Conservation (phyloP, 2,113 vertebrate genomes). For the Quiscalus mexicanus region DNA sequence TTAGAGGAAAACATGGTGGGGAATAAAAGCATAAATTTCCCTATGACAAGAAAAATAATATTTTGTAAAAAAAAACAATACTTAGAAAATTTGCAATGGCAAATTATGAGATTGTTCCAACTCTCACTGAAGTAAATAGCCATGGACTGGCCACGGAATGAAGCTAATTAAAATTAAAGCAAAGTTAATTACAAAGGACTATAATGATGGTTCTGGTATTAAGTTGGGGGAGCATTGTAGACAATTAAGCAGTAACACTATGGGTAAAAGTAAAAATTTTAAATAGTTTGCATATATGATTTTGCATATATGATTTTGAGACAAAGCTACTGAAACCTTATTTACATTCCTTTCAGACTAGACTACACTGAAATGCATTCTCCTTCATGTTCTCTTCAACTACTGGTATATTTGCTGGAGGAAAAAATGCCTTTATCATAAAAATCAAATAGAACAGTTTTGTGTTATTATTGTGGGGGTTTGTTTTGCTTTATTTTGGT, state of each 20-base stretch:
- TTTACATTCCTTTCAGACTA: slow-evolving; percentile 2
- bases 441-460: neutral
- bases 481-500: neutral
- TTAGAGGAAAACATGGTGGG: neutral
- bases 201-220: neutral
- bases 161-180: slow-evolving; percentile 26
- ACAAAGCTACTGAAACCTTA: neutral
- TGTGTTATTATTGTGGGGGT: neutral
- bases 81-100: neutral
- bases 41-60: neutral
- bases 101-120: neutral
- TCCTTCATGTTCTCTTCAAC: neutral
- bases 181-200: slow-evolving; percentile 3
- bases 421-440: neutral
- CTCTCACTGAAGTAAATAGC: neutral
- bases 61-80: neutral
- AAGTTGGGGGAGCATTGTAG: neutral
- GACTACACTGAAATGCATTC: neutral
- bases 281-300: neutral
- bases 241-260: neutral
- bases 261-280: neutral
- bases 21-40: slow-evolving; percentile 5
- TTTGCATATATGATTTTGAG: neutral
- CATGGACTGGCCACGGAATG: neutral
- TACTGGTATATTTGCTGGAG: neutral